Evolutionary conservation across 1,140 invertebrate genomes (phyloP).

Genomic region (Polypedilum pembai): DNA sequence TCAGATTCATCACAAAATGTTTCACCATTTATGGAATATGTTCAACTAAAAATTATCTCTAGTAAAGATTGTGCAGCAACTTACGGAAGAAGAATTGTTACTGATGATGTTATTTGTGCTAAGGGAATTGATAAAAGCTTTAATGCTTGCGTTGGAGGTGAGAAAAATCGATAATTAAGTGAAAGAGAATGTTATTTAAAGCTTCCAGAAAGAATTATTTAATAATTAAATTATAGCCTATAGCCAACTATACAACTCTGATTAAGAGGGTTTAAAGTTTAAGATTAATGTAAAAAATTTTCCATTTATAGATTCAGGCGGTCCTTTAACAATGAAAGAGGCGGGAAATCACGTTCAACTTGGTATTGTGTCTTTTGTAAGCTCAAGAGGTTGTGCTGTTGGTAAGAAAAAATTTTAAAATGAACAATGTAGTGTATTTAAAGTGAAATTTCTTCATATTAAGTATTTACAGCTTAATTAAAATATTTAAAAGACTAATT

Average conservation of each 20-base stretch:
- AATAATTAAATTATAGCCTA: too few species aligned
- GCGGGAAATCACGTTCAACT: neutral
- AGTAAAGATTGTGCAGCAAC: neutral
- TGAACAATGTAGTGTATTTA: too few species aligned
- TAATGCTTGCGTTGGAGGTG: neutral
- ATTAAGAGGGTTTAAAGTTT: too few species aligned
- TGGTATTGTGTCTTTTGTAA: slow-evolving; percentile 23
- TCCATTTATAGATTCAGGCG: neutral
- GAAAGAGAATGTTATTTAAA: too few species aligned
- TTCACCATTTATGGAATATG: neutral
- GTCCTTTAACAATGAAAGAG: neutral
- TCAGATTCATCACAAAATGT: neutral
- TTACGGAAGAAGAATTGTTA: neutral
- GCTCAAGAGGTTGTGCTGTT: neutral
- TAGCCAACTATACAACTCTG: too few species aligned
- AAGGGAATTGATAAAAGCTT: neutral
- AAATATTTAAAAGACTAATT: too few species aligned
- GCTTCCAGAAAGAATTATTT: too few species aligned
- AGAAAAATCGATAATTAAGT: neutral
- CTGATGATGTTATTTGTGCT: slow-evolving; percentile 13
- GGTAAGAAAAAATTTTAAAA: neutral
- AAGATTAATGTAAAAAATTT: neutral
- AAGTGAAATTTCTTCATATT: too few species aligned
- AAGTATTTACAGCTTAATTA: too few species aligned
- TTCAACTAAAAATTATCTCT: neutral